Percentiles rank a stretch among this genome's conserved stretches.
These are phyloP conservation scores for Tridacna crocea DNA, from an alignment of 2,888 invertebrate species.

Conservation along the genomic window DNA sequence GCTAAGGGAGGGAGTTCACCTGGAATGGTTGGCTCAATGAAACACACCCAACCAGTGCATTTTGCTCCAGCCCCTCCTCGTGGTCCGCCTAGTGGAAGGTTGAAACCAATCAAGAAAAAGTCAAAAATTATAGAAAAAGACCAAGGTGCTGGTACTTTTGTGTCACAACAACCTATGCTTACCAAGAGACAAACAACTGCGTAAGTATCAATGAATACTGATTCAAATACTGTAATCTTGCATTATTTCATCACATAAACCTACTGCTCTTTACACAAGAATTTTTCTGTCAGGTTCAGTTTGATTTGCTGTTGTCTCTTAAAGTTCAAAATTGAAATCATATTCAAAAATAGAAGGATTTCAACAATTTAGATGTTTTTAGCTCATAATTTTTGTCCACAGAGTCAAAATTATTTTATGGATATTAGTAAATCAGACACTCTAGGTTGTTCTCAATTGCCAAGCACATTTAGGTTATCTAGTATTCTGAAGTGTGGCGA, in stretches of 20 bases:
- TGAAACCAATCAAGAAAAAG: slow-evolving; percentile 67
- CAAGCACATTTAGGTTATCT: too few species aligned
- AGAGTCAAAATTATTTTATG: too few species aligned
- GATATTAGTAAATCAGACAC: too few species aligned
- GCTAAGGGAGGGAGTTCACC: slow-evolving; percentile 54
- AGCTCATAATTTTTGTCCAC: too few species aligned
- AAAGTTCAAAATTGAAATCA: too few species aligned
- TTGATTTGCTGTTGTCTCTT: too few species aligned
- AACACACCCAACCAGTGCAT: slow-evolving; percentile 60
- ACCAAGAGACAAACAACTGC: slow-evolving; percentile 76
- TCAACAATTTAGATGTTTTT: too few species aligned
- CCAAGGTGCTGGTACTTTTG: slow-evolving; percentile 51
- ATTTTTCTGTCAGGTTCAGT: background rate
- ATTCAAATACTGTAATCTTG: too few species aligned
- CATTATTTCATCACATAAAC: background rate
- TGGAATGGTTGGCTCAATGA: slow-evolving; percentile 59
- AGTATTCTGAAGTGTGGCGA: too few species aligned
- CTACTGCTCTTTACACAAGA: background rate
- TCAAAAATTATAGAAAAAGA: slow-evolving; percentile 69
- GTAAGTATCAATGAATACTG: slow-evolving; percentile 66
- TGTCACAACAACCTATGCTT: slow-evolving; percentile 74
- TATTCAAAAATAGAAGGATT: too few species aligned
- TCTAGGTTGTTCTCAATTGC: too few species aligned
- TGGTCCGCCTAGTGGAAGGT: slow-evolving; percentile 68
- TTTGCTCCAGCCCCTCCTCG: slow-evolving; percentile 67